Conservation (phyloP, 2,113 vertebrate genomes). For the Albula glossodonta region DNA sequence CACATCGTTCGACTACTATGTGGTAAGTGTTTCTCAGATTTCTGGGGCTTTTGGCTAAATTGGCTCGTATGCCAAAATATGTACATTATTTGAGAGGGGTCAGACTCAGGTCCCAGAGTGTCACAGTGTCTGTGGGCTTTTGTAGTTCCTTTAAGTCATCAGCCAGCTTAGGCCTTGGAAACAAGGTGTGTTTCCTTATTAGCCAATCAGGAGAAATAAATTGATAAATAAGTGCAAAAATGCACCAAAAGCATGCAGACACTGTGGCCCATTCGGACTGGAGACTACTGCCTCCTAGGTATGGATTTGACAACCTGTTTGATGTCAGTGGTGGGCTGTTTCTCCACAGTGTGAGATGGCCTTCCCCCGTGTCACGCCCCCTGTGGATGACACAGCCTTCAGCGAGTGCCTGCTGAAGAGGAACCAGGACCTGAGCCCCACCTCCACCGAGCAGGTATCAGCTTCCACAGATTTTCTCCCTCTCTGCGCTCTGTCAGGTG, state of each 20-base stretch:
- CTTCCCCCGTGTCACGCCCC: conserved; percentile 91
- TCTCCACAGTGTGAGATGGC: conserved; percentile 91
- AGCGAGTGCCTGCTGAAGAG: conserved; percentile 91
- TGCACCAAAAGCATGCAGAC: no score
- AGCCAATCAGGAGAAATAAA: no score
- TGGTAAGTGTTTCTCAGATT: conserved; percentile 74
- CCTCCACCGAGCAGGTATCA: conserved; percentile 85
- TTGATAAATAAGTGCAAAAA: no score
- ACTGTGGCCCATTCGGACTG: no score
- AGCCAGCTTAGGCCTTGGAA: no score
- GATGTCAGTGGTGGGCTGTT: background rate
- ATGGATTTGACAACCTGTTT: no score
- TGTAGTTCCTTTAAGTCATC: no score
- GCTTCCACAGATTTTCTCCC: background rate
- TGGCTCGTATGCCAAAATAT: background rate
- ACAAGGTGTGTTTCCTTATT: no score
- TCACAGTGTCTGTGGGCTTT: no score
- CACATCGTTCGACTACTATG: conserved; percentile 96
- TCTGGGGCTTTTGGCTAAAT: background rate
- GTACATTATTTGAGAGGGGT: background rate
- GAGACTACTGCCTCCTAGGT: no score
- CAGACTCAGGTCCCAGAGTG: background rate
- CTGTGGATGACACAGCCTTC: conserved; percentile 83
- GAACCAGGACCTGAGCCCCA: conserved; percentile 93
- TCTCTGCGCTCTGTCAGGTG: no score